A percentile compares a stretch with the other conserved stretches of the same genome.
Conservation (phyloP, 2,888 invertebrate species). For the Euphydryas editha region DNA sequence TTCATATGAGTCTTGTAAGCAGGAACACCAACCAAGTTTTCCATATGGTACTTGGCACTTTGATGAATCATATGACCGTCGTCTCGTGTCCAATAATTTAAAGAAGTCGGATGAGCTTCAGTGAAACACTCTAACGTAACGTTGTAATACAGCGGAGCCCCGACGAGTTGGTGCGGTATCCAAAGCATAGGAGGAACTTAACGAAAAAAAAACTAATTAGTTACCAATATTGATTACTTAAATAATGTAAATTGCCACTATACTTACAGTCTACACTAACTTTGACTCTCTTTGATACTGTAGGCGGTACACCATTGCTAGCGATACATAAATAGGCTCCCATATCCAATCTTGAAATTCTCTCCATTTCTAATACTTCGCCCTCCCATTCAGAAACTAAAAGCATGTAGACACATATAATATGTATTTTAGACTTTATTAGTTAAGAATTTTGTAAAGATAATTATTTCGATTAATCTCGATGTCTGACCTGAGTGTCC, state of each 20-base stretch:
- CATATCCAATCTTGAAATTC: conserved; percentile 95
- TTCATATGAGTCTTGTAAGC: conserved; percentile 95
- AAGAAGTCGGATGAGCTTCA: conserved; percentile 95
- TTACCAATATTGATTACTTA: neutral
- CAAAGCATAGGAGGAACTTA: conserved; percentile 96
- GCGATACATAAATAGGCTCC: conserved; percentile 96
- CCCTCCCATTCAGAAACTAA: conserved; percentile 93
- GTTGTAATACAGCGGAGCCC: conserved; percentile 91
- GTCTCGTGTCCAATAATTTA: conserved; percentile 95
- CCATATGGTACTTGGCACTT: conserved; percentile 90
- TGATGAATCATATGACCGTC: conserved; percentile 96
- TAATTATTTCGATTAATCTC: conserved; percentile 39
- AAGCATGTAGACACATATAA: conserved; percentile 42
- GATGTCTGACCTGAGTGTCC: conserved; percentile 86
- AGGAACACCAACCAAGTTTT: conserved; percentile 87
- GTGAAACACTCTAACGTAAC: conserved; percentile 95
- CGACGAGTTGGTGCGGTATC: conserved; percentile 95
- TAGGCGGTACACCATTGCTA: conserved; percentile 94
- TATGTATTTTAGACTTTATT: too few species aligned
- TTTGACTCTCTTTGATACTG: conserved; percentile 95
- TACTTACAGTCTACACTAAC: conserved; percentile 97
- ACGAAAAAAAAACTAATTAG: conserved; percentile 51
- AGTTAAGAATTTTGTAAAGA: neutral
- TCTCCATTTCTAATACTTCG: conserved; percentile 91
- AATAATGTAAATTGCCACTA: neutral